Conservation (phyloP, 2,888 invertebrate genomes). For the Meiosimyza decipiens region DNA sequence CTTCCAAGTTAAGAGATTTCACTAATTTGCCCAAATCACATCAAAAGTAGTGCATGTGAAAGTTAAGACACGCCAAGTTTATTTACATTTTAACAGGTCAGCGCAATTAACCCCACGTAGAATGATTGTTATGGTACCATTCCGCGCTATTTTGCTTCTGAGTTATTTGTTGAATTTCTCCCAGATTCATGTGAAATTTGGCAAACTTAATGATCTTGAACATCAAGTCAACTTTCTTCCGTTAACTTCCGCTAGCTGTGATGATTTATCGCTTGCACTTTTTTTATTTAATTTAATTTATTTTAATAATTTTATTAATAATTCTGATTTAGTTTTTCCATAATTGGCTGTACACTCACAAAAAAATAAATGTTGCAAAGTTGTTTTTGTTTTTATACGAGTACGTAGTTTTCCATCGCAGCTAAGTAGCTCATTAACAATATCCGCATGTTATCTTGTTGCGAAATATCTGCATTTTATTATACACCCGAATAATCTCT, state of each 20-base stretch:
- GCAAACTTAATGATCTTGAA: neutral
- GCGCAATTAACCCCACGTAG: neutral
- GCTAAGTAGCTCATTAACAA: neutral
- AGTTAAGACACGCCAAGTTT: slow-evolving; percentile 32
- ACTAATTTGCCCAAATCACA: slow-evolving; percentile 16
- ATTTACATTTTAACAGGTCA: slow-evolving; percentile 40
- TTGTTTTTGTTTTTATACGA: neutral
- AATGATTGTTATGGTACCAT: neutral
- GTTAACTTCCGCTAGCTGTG: neutral
- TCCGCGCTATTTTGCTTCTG: neutral
- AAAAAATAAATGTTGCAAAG: neutral
- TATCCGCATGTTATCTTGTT: too few relatives aligned
- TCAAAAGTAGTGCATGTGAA: slow-evolving; percentile 8
- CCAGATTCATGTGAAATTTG: neutral
- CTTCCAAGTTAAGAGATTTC: slow-evolving; percentile 8
- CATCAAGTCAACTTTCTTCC: slow-evolving; percentile 12
- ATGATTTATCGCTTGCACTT: neutral
- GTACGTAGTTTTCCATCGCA: neutral
- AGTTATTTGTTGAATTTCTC: neutral
- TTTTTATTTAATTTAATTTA: neutral
- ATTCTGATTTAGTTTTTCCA: neutral
- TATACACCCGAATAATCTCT: slow-evolving; percentile 8
- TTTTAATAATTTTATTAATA: neutral
- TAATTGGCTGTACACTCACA: neutral
- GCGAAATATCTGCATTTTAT: slow-evolving; percentile 14